These are phyloP conservation scores for Aulostomus chinensis DNA, from an alignment of 2,797 vertebrate species.

Conservation along the genomic window DNA sequence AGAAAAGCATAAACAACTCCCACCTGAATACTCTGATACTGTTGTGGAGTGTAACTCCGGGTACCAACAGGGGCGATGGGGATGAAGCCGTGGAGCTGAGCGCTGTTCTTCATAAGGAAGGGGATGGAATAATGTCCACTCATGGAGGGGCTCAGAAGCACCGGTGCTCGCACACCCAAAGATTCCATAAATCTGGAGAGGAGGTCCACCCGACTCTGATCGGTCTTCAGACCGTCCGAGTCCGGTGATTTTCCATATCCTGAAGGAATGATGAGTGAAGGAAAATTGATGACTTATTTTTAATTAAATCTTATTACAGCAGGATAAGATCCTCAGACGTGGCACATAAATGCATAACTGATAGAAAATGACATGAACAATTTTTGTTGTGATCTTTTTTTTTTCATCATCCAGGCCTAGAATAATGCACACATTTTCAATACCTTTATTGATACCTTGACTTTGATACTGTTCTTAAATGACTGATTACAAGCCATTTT, in stretches of 20 bases:
- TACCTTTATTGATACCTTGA: no score
- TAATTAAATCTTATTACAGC: neutral
- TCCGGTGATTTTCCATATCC: slow-evolving; percentile 90
- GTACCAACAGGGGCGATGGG: slow-evolving; percentile 90
- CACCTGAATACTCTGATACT: slow-evolving; percentile 89
- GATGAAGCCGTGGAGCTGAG: slow-evolving; percentile 85
- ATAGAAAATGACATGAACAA: no score
- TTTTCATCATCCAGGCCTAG: no score
- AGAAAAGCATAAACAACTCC: neutral
- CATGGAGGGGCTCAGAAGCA: slow-evolving; percentile 94
- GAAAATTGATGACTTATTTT: neutral
- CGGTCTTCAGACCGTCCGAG: slow-evolving; percentile 75
- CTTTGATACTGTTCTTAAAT: no score
- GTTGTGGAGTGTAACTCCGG: slow-evolving; percentile 82
- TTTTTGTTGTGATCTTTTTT: no score
- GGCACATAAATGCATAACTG: no score
- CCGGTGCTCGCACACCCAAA: slow-evolving; percentile 78
- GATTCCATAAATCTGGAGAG: slow-evolving; percentile 84
- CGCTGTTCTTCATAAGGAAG: slow-evolving; percentile 84
- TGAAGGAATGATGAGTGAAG: slow-evolving; percentile 44
- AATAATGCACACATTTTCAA: no score
- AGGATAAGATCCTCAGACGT: neutral
- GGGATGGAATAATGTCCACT: slow-evolving; percentile 93
- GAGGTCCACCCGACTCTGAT: slow-evolving; percentile 84
- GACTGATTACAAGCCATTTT: no score